Evolutionary conservation across 1,140 invertebrate species (phyloP).

Genomic region (Chlorops oryzae): DNA sequence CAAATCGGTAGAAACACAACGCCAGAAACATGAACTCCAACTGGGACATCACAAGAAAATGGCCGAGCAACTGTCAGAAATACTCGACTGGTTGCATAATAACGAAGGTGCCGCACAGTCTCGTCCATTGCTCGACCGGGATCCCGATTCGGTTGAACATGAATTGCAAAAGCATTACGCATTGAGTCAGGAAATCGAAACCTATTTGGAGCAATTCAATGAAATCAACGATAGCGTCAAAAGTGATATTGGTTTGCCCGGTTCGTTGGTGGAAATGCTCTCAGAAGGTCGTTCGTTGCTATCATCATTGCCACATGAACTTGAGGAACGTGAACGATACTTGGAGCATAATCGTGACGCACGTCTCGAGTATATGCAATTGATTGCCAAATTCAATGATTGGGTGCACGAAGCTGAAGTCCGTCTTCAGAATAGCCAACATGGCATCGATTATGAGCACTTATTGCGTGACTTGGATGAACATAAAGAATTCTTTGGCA

Average conservation of each 20-base stretch:
- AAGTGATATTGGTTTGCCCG: constrained; percentile 69
- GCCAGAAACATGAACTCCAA: constrained; percentile 78
- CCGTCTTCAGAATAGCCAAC: constrained; percentile 67
- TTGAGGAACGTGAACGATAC: constrained; percentile 73
- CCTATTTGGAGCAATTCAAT: constrained; percentile 63
- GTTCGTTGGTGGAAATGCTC: constrained; percentile 71
- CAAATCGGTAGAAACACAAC: constrained; percentile 74
- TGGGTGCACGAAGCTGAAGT: constrained; percentile 83
- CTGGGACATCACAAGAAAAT: constrained; percentile 82
- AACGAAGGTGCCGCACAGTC: constrained; percentile 79
- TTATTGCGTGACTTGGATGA: constrained; percentile 75
- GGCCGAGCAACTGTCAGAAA: constrained; percentile 70
- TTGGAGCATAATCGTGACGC: constrained; percentile 72
- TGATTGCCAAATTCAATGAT: constrained; percentile 69
- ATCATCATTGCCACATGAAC: constrained; percentile 68
- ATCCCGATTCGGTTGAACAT: constrained; percentile 70
- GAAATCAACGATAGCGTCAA: constrained; percentile 60
- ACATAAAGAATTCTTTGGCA: constrained; percentile 78
- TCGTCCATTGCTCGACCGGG: constrained; percentile 71
- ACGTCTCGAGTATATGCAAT: constrained; percentile 63
- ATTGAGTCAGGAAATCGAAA: constrained; percentile 63
- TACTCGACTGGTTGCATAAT: constrained; percentile 76
- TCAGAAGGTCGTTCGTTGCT: constrained; percentile 74
- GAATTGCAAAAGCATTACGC: constrained; percentile 73
- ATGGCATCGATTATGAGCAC: constrained; percentile 82